Percentiles rank a stretch among this genome's conserved stretches.
phyloP scores from a whole-genome alignment of 2,113 vertebrate genomes.

The Martes martes region DNA sequence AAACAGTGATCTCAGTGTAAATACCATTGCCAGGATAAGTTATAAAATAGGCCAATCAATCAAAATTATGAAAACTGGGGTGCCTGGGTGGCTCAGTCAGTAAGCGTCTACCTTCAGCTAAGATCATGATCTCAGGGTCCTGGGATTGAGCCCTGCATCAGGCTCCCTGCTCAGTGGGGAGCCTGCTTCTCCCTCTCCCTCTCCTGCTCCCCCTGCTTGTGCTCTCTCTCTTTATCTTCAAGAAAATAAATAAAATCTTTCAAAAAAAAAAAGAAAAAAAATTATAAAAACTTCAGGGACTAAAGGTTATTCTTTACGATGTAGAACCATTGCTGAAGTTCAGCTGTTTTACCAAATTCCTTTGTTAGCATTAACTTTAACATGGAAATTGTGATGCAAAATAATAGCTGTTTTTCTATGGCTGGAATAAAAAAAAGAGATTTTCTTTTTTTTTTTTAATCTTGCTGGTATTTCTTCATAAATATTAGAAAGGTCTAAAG shows the following conservation, averaged over 20 bases:
- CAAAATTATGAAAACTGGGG: background rate
- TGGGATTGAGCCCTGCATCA: no score
- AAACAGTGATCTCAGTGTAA: background rate
- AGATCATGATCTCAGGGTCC: no score
- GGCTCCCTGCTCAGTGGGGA: no score
- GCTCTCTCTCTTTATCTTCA: no score
- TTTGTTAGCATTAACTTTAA: background rate
- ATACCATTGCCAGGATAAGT: background rate
- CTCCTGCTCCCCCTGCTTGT: no score
- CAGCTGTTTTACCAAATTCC: background rate
- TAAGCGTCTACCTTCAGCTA: no score
- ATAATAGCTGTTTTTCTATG: background rate
- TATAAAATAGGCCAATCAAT: background rate
- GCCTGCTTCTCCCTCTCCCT: no score
- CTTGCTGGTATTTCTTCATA: background rate
- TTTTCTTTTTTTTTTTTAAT: background rate
- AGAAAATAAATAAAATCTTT: no score
- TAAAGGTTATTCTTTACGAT: background rate
- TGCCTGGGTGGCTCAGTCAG: no score
- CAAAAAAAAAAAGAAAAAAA: background rate
- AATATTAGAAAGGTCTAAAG: background rate
- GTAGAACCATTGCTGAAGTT: background rate
- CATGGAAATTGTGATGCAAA: background rate
- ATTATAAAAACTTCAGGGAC: background rate
- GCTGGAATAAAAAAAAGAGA: background rate